A percentile compares a stretch with the other conserved stretches of the same genome.
These are phyloP conservation scores for Diaphora mendica DNA, from an alignment of 2,888 invertebrate species.

Conservation along the genomic window DNA sequence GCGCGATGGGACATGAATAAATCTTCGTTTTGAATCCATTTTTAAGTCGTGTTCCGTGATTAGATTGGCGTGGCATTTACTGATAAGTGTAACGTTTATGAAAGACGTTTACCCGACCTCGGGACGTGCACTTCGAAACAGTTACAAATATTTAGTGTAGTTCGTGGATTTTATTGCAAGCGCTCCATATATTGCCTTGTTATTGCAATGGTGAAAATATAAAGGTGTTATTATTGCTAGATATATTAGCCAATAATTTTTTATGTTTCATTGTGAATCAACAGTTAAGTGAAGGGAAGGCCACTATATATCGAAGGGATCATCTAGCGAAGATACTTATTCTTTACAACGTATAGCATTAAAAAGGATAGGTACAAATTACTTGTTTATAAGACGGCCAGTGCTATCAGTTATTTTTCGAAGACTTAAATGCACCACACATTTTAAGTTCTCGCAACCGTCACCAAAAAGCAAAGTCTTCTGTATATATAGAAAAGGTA, in stretches of 20 bases:
- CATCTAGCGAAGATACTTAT: not conserved
- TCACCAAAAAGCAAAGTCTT: not conserved
- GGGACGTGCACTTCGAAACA: conserved; percentile 31
- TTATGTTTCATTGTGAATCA: not conserved
- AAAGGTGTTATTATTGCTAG: not conserved
- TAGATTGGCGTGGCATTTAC: conserved; percentile 61
- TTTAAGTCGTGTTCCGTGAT: conserved; percentile 60
- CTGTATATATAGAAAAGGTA: not conserved
- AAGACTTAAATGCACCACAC: too few species aligned
- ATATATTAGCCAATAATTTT: not conserved
- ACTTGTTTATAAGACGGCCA: not conserved
- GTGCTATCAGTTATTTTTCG: not conserved
- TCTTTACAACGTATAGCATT: not conserved
- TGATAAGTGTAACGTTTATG: conserved; percentile 60
- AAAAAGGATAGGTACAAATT: not conserved
- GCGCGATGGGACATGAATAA: conserved; percentile 65
- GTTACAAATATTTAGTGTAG: conserved; percentile 13
- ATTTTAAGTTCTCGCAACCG: not conserved
- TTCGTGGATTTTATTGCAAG: conserved; percentile 2
- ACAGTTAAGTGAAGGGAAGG: not conserved
- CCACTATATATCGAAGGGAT: not conserved
- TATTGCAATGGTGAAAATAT: not conserved
- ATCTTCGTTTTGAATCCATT: conserved; percentile 63
- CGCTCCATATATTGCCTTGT: not conserved
- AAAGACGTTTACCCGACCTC: conserved; percentile 43